Base-by-base conservation (phyloP, 1,140 invertebrate genomes). In the Aradophagus sp. region DNA sequence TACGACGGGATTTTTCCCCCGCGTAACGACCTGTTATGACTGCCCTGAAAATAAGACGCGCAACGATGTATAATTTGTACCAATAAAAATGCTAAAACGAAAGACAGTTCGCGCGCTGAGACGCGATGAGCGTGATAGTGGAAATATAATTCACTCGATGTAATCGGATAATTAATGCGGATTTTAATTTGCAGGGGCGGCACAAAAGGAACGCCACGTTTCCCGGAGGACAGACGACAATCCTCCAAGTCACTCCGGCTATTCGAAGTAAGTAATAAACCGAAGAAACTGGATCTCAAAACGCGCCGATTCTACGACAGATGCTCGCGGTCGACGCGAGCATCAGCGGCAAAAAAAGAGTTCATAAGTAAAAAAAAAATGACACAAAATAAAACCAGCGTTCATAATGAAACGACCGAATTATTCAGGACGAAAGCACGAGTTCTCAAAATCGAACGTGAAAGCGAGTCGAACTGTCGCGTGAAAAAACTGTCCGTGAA, bases 201-300 rank as follows among this genome's bases (percentile, higher is more conserved):
- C 91, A 93, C 74, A 94, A 93, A 83, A 87, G 92, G 48, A 95
- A 95, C 79, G 93, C 93, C 0, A 92, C 91, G n/a, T 92, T 92
- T 80, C 91, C 91, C 29, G 90, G 91, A n/a, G 89, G 90, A n/a
- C 90, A 91, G 74, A 87, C 90, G 4, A 87, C 84, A 35, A 88
- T 87, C 56, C 79, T 89, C 15, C 84, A 84, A 66, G 82, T 84
- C 45, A 77, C 80, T 8, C 83, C 84, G 14, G 76, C 82, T 2
- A 81, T 87, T 58, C 77, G 85, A 79, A 85, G 85, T 86, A 63
- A 82, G 80, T 84, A 41, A 53, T 45, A 41, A 58, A 2, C 20
- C 20, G 8, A 23, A 7, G 31, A 15, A 55, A 56, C 15, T 42
- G 31, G 23, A 41, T 76, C 48, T 29, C 20, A 20, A 23, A 70